Evolutionary conservation across 1,140 invertebrate species (phyloP), one percentile per base, ranked within the genome.

Genomic region (Mylabris phalerata): DNA sequence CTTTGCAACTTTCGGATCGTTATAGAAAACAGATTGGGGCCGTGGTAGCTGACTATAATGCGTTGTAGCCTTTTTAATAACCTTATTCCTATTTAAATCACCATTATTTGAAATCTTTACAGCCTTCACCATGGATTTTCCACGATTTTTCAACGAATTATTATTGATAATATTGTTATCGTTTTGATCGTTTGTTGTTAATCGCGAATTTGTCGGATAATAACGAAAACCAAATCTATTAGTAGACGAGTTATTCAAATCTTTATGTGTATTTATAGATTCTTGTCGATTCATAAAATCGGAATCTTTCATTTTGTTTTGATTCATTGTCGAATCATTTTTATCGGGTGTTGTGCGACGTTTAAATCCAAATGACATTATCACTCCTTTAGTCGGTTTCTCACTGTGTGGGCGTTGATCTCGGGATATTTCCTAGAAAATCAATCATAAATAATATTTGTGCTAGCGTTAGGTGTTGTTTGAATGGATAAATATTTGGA

Each of bases 31-130:
- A 11, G 13, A 70, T 0, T 60, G 32, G 0, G 32, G 32, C 3
- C 7, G 4, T 32, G 32, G 32, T 5, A 32, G 32, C 62, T 62
- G 75, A 70, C 26, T 73, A 71, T 10, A 72, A 50, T 13, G 51
- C 73, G 71, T 6, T 68, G 57, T 0, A 68, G 70, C 0, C 67
- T 66, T 39, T 70, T 70, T 11, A 70, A 62, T 9, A 64, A 32
- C 32, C 2, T 32, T 32, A 32, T 32, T 32, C 32, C 32, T 32
- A 32, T 50, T 19, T 6, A 11, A 50, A 50, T 32, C 32, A 3
- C 32, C 7, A 7, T 32, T 32, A 11, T 48, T 32, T 32, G 7
- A 4, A 32, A 32, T 32, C 7, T 32, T 32, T 7, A 7, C 7
- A 32, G 32, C 4, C 7, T 32, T 32, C 32, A 5, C 4, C 7